Conservation (phyloP, 1,140 invertebrate genomes). For the Lysiphlebus fabarum region DNA sequence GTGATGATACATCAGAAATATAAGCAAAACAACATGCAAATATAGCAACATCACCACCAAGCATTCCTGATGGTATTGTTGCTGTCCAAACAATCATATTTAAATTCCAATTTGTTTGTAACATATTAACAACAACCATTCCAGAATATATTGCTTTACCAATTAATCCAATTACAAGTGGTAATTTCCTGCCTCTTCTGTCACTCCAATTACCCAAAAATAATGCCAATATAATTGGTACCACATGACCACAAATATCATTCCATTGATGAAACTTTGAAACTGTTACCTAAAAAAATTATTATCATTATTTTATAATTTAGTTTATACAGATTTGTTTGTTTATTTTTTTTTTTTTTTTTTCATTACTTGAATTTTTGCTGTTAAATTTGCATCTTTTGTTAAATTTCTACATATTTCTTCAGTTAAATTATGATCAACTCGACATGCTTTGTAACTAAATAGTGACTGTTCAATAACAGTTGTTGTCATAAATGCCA, state of each 20-base stretch:
- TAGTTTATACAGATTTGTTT: background rate
- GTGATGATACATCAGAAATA: constrained; percentile 66
- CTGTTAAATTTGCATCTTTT: constrained; percentile 60
- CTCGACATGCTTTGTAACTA: constrained; percentile 67
- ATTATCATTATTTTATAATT: constrained; percentile 4
- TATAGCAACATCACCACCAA: constrained; percentile 72
- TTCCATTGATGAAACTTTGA: constrained; percentile 73
- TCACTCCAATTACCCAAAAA: constrained; percentile 77
- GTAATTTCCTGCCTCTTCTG: constrained; percentile 65
- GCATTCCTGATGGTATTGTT: constrained; percentile 66
- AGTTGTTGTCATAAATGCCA: constrained; percentile 73
- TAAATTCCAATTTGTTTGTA: constrained; percentile 66
- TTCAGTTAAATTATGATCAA: constrained; percentile 64
- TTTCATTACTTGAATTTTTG: constrained; percentile 62
- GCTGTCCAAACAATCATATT: constrained; percentile 71
- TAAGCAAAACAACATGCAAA: constrained; percentile 73
- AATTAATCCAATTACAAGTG: constrained; percentile 64
- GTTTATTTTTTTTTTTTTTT: too few species aligned
- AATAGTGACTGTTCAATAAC: constrained; percentile 77
- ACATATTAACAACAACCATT: constrained; percentile 68
- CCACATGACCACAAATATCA: constrained; percentile 64
- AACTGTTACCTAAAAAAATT: constrained; percentile 59
- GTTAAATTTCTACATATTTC: constrained; percentile 65
- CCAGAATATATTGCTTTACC: constrained; percentile 72
- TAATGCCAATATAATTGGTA: constrained; percentile 70